Base-by-base conservation (phyloP, 1,140 invertebrate species). In the Acromyrmex heyeri region DNA sequence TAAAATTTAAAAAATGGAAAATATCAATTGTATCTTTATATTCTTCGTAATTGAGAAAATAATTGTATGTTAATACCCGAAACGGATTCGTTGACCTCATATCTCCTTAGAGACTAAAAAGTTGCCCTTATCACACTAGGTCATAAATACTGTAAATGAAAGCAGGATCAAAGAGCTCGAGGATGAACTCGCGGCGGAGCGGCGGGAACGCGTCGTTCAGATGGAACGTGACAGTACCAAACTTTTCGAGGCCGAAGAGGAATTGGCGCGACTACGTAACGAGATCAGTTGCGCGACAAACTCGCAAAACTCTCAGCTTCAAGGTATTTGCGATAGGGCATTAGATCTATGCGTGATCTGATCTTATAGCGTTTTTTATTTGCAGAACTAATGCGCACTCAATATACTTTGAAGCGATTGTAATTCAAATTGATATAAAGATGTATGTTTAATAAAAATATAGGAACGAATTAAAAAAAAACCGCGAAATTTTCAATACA, bases 201-300 rank as follows among this genome's bases (percentile, higher is more conserved):
- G 94, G 53, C 91, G 55, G 1, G 94, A 95, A 77, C 93, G 95
- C 85, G 86, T 94, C 10, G 95, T 96, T 90, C 93, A 94, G 55
- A 89, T 96, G 0, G 96, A 96, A 92, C 90, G 90, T 75, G 96
- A 96, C 61, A 95, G 93, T n/a, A 95, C 94, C 57, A 96, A 95
- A 87, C 89, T 96, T n/a, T 96, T 96, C 67, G 96, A 96, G 91
- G 90, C 95, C 3, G 96, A 96, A 87, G 96, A 96, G 91, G 94
- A 95, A 89, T 90, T 96, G 18, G 88, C 95, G 0, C 94, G 94
- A 86, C 87, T 95, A 78, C 93, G 94, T 62, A 93, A 93, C 53
- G 94, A 96, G 85, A 76, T 73, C 1, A 73, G 30, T 5, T 76
- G 7, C 24, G 59, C 12, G 16, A 59, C 69, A 5, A 59, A 12